Evolutionary conservation across 1,140 invertebrate species (phyloP).

Genomic region (Cherax quadricarinatus): DNA sequence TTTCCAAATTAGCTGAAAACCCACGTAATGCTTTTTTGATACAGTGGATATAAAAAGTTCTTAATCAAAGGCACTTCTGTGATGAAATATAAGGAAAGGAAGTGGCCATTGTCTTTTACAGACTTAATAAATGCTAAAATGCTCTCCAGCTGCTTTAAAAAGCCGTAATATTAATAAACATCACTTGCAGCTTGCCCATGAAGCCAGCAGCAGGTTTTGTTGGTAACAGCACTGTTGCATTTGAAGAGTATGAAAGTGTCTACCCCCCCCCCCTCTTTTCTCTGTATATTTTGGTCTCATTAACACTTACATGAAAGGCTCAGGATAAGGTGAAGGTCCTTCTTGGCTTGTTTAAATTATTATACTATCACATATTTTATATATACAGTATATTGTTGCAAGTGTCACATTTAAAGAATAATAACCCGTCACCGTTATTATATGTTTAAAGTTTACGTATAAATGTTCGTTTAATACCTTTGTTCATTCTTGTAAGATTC

Average conservation of each 20-base stretch:
- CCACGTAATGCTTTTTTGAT: no score
- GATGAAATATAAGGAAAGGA: no score
- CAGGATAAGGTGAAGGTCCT: not conserved
- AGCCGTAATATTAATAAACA: no score
- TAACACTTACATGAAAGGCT: not conserved
- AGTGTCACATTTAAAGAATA: not conserved
- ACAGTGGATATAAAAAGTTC: no score
- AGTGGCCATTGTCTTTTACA: no score
- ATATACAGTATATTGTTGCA: not conserved
- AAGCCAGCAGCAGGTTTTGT: not conserved
- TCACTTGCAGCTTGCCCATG: no score
- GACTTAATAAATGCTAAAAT: no score
- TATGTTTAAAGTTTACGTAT: not conserved
- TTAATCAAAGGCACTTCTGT: no score
- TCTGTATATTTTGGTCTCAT: conserved; percentile 7
- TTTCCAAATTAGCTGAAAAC: no score
- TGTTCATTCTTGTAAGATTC: not conserved
- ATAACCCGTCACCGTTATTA: not conserved
- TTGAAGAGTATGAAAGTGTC: not conserved
- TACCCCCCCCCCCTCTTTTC: not conserved
- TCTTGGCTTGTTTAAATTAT: not conserved
- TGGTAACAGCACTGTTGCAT: not conserved
- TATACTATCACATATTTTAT: not conserved
- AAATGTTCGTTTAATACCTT: not conserved
- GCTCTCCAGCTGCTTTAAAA: no score